Conservation (phyloP, 2,113 vertebrate species). For the Poeciliopsis retropinna region DNA sequence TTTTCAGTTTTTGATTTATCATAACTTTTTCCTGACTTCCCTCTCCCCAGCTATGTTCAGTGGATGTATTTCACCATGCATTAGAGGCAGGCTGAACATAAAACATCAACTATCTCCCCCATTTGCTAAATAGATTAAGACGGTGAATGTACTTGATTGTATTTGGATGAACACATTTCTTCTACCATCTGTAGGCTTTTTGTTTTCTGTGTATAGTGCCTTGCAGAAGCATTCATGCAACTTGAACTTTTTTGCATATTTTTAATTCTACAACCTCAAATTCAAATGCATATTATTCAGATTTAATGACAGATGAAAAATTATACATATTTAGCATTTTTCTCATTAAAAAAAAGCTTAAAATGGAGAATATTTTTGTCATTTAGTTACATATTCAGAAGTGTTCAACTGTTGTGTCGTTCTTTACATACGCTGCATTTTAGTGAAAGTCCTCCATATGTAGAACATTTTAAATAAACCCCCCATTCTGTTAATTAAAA, state of each 20-base stretch:
- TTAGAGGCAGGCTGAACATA: constrained; percentile 76
- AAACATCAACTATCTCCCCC: constrained; percentile 62
- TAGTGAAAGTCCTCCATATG: too few relatives aligned
- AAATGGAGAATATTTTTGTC: too few relatives aligned
- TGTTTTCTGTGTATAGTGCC: constrained; percentile 36
- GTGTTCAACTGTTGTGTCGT: too few relatives aligned
- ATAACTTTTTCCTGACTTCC: constrained; percentile 78
- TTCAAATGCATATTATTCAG: not conserved
- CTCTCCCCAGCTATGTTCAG: constrained; percentile 80
- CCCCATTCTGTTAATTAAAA: too few relatives aligned
- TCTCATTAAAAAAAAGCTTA: too few relatives aligned
- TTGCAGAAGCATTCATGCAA: not conserved
- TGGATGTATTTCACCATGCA: constrained; percentile 71
- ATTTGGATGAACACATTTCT: constrained; percentile 63
- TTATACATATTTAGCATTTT: too few relatives aligned
- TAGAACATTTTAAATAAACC: too few relatives aligned
- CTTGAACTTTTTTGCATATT: not conserved
- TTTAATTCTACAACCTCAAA: not conserved
- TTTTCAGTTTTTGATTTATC: constrained; percentile 65
- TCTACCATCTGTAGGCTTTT: constrained; percentile 50
- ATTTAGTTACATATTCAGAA: too few relatives aligned
- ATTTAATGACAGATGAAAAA: not conserved
- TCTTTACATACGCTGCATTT: too few relatives aligned
- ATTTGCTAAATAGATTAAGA: constrained; percentile 69
- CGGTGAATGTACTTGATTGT: constrained; percentile 48